A percentile compares a stretch with the other conserved stretches of the same genome.
Evolutionary conservation across 2,888 invertebrate genomes (phyloP).

Genomic region (Caenorhabditis sinica): DNA sequence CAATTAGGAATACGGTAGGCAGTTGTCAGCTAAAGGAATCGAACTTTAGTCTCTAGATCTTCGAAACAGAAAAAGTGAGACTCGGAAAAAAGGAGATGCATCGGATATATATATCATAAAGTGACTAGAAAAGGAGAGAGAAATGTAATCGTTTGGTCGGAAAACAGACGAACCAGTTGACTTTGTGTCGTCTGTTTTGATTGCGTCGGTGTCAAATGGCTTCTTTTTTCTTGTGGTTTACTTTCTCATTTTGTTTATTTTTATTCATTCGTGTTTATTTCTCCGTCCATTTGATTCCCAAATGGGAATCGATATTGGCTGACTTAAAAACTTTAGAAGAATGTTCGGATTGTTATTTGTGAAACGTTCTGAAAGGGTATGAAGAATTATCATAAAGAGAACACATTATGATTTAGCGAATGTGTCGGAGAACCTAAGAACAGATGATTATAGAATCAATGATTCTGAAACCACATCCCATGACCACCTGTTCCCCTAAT

Average conservation of each 20-base stretch:
- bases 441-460: no score
- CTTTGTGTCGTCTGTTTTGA: constrained; percentile 58
- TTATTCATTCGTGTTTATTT: not conserved
- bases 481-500: not conserved
- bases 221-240: constrained; percentile 27
- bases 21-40: not conserved
- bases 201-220: constrained; percentile 48
- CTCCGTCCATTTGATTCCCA: not conserved
- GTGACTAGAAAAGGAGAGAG: constrained; percentile 14
- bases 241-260: constrained; percentile 19
- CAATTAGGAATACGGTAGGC: constrained; percentile 34
- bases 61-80: not conserved
- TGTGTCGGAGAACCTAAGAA: no score
- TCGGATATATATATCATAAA: not conserved
- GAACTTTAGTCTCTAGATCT: constrained; percentile 44
- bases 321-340: no score
- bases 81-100: not conserved
- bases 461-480: not conserved
- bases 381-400: no score
- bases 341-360: no score
- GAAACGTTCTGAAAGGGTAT: no score
- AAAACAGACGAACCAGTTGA: constrained; percentile 53
- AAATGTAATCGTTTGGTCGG: constrained; percentile 39
- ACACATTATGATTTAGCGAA: no score
- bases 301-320: not conserved